phyloP scores from a whole-genome alignment of 1,140 invertebrate species.

The Episyrphus balteatus region DNA sequence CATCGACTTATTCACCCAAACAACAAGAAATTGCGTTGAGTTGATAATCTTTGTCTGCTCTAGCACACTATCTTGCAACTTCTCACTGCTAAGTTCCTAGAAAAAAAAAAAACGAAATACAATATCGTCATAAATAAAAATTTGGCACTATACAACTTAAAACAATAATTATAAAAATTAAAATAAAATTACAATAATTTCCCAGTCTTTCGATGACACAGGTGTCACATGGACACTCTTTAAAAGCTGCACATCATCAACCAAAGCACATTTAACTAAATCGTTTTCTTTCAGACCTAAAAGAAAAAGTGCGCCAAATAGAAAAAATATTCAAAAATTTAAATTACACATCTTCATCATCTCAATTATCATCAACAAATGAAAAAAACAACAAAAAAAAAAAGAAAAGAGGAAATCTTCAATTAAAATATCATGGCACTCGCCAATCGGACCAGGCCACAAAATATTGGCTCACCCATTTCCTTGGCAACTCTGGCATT shows the following conservation, averaged over 20 bases:
- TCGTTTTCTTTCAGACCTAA: conserved; percentile 32
- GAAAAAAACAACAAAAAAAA: no score
- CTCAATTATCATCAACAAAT: no score
- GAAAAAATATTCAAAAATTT: not conserved
- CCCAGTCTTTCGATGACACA: conserved; percentile 34
- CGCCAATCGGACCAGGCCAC: not conserved
- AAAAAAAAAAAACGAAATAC: conserved; percentile 14
- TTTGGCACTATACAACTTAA: conserved; percentile 2
- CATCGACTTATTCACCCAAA: conserved; percentile 42
- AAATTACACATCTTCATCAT: not conserved
- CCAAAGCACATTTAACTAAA: conserved; percentile 31
- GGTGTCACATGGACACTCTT: conserved; percentile 31
- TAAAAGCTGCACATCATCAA: conserved; percentile 29
- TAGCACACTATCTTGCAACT: conserved; percentile 39
- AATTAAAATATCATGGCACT: not conserved
- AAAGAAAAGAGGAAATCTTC: not conserved
- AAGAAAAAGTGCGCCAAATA: conserved; percentile 8
- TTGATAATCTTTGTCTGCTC: conserved; percentile 41
- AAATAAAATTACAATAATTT: conserved; percentile 33
- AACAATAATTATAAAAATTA: conserved; percentile 14
- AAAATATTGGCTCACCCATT: conserved; percentile 20
- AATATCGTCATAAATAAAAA: conserved; percentile 30
- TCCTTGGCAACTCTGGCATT: conserved; percentile 37
- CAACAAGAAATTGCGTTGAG: conserved; percentile 37
- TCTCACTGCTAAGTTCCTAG: conserved; percentile 39